These are phyloP conservation scores for Stenodema calcarata DNA, from an alignment of 2,888 invertebrate species.

Conservation along the genomic window DNA sequence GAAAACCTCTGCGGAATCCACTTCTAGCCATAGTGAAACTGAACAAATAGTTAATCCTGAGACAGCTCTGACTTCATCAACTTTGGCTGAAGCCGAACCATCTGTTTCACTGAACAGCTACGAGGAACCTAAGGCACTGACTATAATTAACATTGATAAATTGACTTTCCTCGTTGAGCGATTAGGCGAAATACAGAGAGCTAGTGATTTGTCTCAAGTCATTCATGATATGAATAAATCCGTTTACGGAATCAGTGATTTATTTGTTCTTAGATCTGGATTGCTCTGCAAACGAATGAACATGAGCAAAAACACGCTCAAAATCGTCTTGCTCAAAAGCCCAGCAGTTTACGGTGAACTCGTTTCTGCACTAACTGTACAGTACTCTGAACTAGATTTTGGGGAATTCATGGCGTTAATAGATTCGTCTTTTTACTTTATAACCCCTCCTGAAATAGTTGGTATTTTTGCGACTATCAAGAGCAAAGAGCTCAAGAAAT, in stretches of 20 bases:
- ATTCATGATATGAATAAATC: background rate
- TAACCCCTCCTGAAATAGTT: background rate
- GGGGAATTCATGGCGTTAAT: background rate
- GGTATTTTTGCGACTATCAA: background rate
- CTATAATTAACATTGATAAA: background rate
- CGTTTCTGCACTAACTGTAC: background rate
- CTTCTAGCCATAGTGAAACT: background rate
- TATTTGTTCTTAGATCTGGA: background rate
- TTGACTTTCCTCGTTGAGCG: background rate
- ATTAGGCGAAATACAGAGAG: background rate
- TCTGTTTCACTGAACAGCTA: background rate
- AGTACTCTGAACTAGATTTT: background rate
- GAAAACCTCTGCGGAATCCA: background rate
- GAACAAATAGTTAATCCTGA: background rate
- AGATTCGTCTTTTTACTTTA: background rate
- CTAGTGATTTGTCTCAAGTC: background rate
- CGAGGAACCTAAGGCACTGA: background rate
- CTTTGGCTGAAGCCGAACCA: background rate
- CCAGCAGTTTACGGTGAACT: background rate
- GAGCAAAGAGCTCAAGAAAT: background rate
- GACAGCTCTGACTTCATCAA: background rate
- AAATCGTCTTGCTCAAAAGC: background rate
- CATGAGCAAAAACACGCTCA: background rate
- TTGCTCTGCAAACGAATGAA: conserved; percentile 4
- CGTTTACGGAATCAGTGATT: background rate